These are phyloP conservation scores for Theonella swinhoei DNA, from an alignment of 37 sponge, comb jelly and placozoan species.

Conservation along the genomic window DNA sequence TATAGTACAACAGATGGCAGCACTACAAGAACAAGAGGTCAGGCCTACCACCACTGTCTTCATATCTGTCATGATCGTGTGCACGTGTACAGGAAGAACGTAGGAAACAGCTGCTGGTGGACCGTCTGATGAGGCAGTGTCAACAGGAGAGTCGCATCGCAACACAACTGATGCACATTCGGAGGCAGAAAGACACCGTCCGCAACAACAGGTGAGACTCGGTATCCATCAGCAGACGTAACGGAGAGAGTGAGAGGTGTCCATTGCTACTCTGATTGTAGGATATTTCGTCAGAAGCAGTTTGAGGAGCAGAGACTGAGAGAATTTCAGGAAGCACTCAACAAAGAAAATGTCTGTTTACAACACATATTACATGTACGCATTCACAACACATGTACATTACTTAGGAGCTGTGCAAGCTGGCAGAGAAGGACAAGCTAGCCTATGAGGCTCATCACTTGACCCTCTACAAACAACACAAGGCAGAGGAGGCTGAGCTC, in stretches of 20 bases:
- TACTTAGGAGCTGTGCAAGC: conserved; percentile 33
- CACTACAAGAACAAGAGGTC: conserved; percentile 65
- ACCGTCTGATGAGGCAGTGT: conserved; percentile 87
- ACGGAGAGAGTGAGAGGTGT: too few species aligned
- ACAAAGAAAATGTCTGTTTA: conserved; percentile 80
- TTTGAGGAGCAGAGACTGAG: conserved; percentile 74
- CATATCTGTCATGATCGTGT: too few species aligned
- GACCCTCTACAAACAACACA: conserved; percentile 34
- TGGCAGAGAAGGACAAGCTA: conserved; percentile 59
- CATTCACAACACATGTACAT: background rate
- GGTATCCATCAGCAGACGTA: background rate
- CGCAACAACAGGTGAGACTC: conserved; percentile 67
- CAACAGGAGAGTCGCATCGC: conserved; percentile 92
- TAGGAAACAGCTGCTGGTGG: conserved; percentile 83
- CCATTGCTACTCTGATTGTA: background rate
- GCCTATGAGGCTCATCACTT: conserved; percentile 44
- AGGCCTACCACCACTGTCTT: too few species aligned
- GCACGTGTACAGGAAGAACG: conserved; percentile 49
- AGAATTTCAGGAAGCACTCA: conserved; percentile 84
- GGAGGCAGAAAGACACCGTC: conserved; percentile 85
- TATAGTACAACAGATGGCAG: conserved; percentile 74
- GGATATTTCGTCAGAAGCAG: conserved; percentile 79
- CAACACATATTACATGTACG: background rate
- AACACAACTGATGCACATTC: conserved; percentile 93
- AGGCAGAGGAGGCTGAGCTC: conserved; percentile 41